These are phyloP conservation scores for Microchrysa polita DNA, from an alignment of 2,888 invertebrate genomes.

Conservation along the genomic window DNA sequence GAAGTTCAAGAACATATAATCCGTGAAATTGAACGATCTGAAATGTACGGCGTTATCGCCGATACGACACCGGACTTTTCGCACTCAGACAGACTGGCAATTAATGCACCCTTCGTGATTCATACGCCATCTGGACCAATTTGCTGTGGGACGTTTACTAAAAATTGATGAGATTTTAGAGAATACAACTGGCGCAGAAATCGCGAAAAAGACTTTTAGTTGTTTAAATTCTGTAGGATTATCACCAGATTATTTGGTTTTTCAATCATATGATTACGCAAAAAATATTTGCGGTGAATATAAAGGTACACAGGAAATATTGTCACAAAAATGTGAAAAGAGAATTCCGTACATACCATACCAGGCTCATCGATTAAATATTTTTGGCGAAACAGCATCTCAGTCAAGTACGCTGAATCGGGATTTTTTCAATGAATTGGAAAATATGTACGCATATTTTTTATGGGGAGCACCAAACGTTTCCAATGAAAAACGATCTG, in stretches of 20 bases:
- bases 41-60: background rate
- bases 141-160: background rate
- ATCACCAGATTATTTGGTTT: background rate
- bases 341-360: too few species aligned
- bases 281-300: too few species aligned
- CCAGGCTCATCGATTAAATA: too few species aligned
- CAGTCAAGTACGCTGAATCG: too few species aligned
- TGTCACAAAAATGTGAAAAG: too few species aligned
- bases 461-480: too few species aligned
- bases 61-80: conserved; percentile 1
- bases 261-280: background rate
- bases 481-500: too few species aligned
- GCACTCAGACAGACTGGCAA: background rate
- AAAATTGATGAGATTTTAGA: background rate
- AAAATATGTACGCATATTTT: too few species aligned
- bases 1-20: background rate
- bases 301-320: too few species aligned
- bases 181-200: background rate
- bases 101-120: background rate
- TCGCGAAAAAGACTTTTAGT: background rate
- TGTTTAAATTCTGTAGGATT: background rate
- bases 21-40: background rate
- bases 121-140: background rate
- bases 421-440: too few species aligned
- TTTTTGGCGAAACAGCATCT: too few species aligned